Evolutionary conservation across 2,888 invertebrate species (phyloP).

Genomic region (Hoplodrina blanda): DNA sequence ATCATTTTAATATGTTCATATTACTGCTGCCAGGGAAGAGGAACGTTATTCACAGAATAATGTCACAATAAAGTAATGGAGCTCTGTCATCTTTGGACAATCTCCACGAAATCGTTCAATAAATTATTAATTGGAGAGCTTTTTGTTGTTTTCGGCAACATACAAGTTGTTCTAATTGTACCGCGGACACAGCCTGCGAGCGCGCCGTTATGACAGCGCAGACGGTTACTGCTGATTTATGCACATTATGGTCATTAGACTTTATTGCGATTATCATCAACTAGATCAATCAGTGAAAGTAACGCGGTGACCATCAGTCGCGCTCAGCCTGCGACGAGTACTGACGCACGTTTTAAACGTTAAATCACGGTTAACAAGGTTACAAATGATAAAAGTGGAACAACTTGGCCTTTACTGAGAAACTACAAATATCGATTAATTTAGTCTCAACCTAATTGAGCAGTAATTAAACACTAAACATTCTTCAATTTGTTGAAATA

Average conservation of each 20-base stretch:
- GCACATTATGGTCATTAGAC: constrained; percentile 2
- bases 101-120: background rate
- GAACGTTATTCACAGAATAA: background rate
- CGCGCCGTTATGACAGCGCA: background rate
- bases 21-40: background rate
- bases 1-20: constrained; percentile 12
- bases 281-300: constrained; percentile 40
- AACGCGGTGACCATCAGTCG: background rate
- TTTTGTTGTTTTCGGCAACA: background rate
- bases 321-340: background rate
- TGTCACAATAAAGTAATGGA: constrained; percentile 8
- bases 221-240: constrained; percentile 14
- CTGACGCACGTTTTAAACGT: background rate
- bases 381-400: no score
- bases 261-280: constrained; percentile 8
- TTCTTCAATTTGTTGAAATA: no score
- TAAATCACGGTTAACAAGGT: no score
- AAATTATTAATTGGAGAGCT: background rate
- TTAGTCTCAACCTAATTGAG: no score
- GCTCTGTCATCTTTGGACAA: background rate
- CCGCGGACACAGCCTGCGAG: background rate
- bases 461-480: no score
- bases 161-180: background rate
- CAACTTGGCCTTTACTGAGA: no score
- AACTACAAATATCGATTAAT: no score